phyloP scores from a whole-genome alignment of 2,797 vertebrate species.

The Sebastiscus albofasciatus region DNA sequence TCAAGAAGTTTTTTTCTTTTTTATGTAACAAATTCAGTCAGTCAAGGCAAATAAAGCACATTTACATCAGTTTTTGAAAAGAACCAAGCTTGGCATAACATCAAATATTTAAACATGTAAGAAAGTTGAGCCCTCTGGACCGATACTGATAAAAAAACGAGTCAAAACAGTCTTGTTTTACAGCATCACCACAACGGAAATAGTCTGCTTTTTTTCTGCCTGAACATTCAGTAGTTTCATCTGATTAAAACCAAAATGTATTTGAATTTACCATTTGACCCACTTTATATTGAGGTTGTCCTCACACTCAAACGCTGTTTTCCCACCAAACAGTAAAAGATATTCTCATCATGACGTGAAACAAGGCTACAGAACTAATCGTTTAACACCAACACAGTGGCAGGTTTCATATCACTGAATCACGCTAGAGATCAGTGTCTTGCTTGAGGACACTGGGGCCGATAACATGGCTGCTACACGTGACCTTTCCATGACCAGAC shows the following conservation, averaged over 20 bases:
- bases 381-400: background rate
- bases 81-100: slow-evolving; percentile 31
- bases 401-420: slow-evolving; percentile 1
- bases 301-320: background rate
- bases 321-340: background rate
- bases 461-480: slow-evolving; percentile 10
- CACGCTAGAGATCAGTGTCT: background rate
- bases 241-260: background rate
- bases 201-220: background rate
- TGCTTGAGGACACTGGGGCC: background rate
- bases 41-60: slow-evolving; percentile 50
- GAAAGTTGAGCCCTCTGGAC: slow-evolving; percentile 7
- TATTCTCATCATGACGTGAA: background rate
- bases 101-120: slow-evolving; percentile 34
- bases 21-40: slow-evolving; percentile 34
- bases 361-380: background rate
- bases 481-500: slow-evolving; percentile 7
- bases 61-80: slow-evolving; percentile 21
- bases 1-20: slow-evolving; percentile 6
- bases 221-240: background rate
- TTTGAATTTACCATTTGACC: background rate
- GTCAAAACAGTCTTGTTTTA: slow-evolving; percentile 11
- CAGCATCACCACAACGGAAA: background rate
- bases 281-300: background rate
- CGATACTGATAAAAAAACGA: background rate